phyloP scores from a whole-genome alignment of 2,888 invertebrate genomes.

The Lacanobia oleracea region DNA sequence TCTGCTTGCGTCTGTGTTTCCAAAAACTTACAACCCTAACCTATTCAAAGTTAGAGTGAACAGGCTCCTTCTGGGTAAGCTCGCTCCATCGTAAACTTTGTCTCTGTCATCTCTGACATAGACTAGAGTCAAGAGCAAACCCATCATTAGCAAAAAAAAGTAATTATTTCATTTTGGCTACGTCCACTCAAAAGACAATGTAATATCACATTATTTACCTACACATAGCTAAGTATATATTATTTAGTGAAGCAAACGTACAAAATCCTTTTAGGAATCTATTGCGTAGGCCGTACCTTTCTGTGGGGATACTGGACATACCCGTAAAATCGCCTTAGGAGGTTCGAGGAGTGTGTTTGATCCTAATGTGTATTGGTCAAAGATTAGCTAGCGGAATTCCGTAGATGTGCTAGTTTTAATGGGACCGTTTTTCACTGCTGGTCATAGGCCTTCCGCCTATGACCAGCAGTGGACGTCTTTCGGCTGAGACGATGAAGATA shows the following conservation, averaged over 20 bases:
- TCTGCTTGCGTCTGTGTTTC: too few relatives aligned
- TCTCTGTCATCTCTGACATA: too few relatives aligned
- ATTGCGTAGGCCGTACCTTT: slow-evolving; percentile 33
- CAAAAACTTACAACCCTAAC: too few relatives aligned
- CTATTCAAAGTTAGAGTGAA: too few relatives aligned
- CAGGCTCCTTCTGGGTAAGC: too few relatives aligned
- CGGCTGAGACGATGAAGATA: too few relatives aligned
- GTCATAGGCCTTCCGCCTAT: too few relatives aligned
- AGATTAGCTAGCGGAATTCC: slow-evolving; percentile 11
- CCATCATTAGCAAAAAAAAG: too few relatives aligned
- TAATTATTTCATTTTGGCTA: too few relatives aligned
- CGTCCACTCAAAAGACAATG: neutral
- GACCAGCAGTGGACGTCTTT: too few relatives aligned
- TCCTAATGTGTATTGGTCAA: slow-evolving; percentile 26
- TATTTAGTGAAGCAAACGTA: slow-evolving; percentile 18
- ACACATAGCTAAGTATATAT: neutral
- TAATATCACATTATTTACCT: neutral
- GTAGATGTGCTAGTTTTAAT: neutral
- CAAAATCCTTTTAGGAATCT: slow-evolving; percentile 37
- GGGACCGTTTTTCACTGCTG: neutral
- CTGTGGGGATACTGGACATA: slow-evolving; percentile 24
- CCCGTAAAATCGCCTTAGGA: slow-evolving; percentile 55
- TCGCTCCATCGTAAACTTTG: too few relatives aligned
- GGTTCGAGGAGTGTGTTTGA: slow-evolving; percentile 10
- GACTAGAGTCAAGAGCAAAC: too few relatives aligned